Percentiles rank a stretch among this genome's conserved stretches.
These are phyloP conservation scores for Anhinga rufa DNA, from an alignment of 2,113 vertebrate genomes.

Conservation along the genomic window DNA sequence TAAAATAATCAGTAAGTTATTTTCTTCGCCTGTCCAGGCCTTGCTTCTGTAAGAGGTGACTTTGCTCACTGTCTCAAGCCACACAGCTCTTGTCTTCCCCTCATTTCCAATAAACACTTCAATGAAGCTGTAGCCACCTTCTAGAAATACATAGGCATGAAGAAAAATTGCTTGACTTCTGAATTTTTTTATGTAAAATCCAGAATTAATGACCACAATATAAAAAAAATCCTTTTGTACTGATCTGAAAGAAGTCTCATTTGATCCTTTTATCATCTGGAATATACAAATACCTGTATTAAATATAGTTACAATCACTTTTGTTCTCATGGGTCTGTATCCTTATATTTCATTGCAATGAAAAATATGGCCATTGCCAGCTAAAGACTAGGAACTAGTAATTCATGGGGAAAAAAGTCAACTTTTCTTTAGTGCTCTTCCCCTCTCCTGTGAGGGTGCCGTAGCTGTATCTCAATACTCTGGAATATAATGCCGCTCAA, in stretches of 20 bases:
- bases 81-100: background rate
- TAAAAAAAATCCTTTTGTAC: background rate
- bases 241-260: background rate
- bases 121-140: background rate
- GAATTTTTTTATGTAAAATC: background rate
- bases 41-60: background rate
- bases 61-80: background rate
- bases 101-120: background rate
- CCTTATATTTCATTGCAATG: conserved; percentile 38
- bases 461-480: conserved; percentile 47
- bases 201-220: background rate
- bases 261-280: background rate
- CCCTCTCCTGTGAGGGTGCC: conserved; percentile 4
- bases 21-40: background rate
- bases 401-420: conserved; percentile 7
- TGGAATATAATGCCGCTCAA: conserved; percentile 64
- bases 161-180: background rate
- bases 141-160: background rate
- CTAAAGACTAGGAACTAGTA: conserved; percentile 25
- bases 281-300: conserved; percentile 34
- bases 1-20: background rate
- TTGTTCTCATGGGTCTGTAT: background rate
- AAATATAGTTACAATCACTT: conserved; percentile 32
- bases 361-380: background rate
- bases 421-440: background rate